A percentile compares a stretch with the other conserved stretches of the same genome.
phyloP scores from a whole-genome alignment of 2,888 invertebrate genomes.

The Torymus auratus region DNA sequence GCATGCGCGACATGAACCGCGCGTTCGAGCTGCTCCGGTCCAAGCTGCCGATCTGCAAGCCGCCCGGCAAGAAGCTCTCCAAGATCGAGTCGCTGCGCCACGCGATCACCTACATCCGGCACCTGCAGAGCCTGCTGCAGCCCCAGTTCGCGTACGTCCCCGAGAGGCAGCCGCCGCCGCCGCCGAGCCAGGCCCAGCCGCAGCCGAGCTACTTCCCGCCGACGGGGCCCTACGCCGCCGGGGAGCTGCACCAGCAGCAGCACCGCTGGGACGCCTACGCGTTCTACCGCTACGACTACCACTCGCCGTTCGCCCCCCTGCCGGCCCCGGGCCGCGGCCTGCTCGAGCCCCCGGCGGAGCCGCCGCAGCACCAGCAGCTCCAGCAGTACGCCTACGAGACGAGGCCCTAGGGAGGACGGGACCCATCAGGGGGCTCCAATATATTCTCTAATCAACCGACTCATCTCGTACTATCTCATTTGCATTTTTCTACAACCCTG shows the following conservation, averaged over 20 bases:
- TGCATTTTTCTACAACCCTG: not conserved
- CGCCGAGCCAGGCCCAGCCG: conserved; percentile 64
- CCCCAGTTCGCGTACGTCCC: conserved; percentile 67
- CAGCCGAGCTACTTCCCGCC: conserved; percentile 67
- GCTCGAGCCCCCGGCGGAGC: not conserved
- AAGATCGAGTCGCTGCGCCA: conserved; percentile 90
- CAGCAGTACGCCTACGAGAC: conserved; percentile 22
- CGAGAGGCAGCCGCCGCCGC: conserved; percentile 35
- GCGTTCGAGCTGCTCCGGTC: conserved; percentile 88
- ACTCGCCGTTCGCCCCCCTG: conserved; percentile 66
- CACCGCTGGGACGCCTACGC: conserved; percentile 72
- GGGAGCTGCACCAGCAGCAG: conserved; percentile 63
- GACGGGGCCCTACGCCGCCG: conserved; percentile 21
- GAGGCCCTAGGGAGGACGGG: conserved; percentile 4
- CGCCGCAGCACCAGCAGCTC: conserved; percentile 12
- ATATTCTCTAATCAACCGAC: too few relatives aligned
- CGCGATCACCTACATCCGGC: conserved; percentile 87
- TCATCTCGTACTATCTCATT: too few relatives aligned
- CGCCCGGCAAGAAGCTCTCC: conserved; percentile 90
- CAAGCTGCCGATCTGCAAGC: conserved; percentile 86
- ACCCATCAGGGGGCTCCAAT: too few relatives aligned
- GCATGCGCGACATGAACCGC: conserved; percentile 92
- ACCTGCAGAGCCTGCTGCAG: conserved; percentile 82
- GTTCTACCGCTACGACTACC: conserved; percentile 74
- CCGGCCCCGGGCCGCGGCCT: conserved; percentile 9